Evolutionary conservation across 2,888 invertebrate genomes (phyloP).

Genomic region (Parnassius smintheus): DNA sequence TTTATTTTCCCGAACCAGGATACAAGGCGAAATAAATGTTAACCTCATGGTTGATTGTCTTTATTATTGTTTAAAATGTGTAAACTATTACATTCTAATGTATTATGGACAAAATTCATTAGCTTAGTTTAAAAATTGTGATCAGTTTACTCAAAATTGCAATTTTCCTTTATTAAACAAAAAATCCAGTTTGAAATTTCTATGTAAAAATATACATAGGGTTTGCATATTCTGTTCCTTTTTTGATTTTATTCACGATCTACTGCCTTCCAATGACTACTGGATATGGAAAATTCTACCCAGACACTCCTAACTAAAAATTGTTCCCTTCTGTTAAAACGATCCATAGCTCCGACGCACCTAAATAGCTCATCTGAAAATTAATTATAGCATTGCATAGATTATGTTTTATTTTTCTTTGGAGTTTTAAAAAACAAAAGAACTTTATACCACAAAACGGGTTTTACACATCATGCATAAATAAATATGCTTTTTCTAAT

Average conservation of each 20-base stretch:
- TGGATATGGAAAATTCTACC: conserved; percentile 26
- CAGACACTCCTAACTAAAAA: conserved; percentile 26
- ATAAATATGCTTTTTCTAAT: conserved; percentile 22
- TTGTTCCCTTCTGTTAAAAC: conserved; percentile 29
- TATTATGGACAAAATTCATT: conserved; percentile 1
- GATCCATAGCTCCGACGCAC: conserved; percentile 39
- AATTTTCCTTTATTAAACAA: conserved; percentile 6
- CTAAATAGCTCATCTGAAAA: conserved; percentile 59
- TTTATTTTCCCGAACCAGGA: conserved; percentile 26
- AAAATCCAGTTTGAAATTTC: not conserved
- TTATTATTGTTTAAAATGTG: conserved; percentile 25
- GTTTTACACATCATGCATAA: conserved; percentile 20
- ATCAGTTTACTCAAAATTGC: conserved; percentile 1
- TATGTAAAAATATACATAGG: conserved; percentile 9
- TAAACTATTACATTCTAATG: conserved; percentile 19
- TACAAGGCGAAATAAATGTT: conserved; percentile 28
- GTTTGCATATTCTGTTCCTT: conserved; percentile 22
- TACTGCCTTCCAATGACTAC: conserved; percentile 24
- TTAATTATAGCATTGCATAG: conserved; percentile 55
- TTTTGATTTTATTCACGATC: conserved; percentile 20
- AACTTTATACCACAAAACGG: conserved; percentile 21
- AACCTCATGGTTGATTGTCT: conserved; percentile 23
- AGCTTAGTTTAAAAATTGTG: conserved; percentile 7
- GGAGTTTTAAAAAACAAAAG: conserved; percentile 8
- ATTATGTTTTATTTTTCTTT: conserved; percentile 12